phyloP scores from a whole-genome alignment of 2,888 invertebrate genomes.

The Boloria euphrosyne region DNA sequence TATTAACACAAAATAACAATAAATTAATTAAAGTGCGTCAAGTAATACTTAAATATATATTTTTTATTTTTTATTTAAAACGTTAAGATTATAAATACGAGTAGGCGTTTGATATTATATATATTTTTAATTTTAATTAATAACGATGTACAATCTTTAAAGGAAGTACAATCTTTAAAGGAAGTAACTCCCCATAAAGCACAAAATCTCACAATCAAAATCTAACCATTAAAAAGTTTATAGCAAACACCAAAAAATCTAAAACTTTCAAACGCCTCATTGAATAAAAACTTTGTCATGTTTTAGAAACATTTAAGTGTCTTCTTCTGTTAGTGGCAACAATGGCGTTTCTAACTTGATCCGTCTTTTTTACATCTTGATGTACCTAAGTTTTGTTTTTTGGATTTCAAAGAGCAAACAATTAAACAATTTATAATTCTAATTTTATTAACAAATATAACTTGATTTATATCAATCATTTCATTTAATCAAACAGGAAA shows the following conservation, averaged over 20 bases:
- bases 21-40: too few species aligned
- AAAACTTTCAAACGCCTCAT: constrained; percentile 34
- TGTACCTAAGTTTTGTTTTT: constrained; percentile 4
- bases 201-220: constrained; percentile 6
- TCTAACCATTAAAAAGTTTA: constrained; percentile 8
- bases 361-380: background rate
- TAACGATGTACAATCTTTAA: too few species aligned
- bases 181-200: background rate
- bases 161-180: too few species aligned
- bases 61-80: too few species aligned
- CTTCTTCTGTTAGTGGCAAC: constrained; percentile 44
- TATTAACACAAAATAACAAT: too few species aligned
- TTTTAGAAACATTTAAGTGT: constrained; percentile 46
- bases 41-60: too few species aligned
- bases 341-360: constrained; percentile 24
- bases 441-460: background rate
- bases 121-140: too few species aligned
- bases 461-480: background rate
- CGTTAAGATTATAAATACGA: too few species aligned
- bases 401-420: too few species aligned
- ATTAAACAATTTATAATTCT: too few species aligned
- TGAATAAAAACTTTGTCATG: constrained; percentile 39
- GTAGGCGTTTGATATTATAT: too few species aligned
- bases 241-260: constrained; percentile 18
- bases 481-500: background rate